Evolutionary conservation across 1,140 invertebrate species (phyloP).

Genomic region (Phocides pigmalion): DNA sequence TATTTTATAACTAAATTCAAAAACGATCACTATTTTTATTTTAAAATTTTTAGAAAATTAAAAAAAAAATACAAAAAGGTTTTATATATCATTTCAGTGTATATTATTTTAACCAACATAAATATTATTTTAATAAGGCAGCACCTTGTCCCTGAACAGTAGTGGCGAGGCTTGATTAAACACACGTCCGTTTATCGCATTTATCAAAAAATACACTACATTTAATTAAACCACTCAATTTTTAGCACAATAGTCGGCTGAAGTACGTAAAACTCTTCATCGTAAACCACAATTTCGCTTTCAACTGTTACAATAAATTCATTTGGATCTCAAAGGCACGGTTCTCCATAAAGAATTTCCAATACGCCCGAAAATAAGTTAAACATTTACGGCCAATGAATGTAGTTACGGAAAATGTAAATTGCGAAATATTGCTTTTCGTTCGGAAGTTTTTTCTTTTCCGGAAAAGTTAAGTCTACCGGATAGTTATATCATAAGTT

Average conservation of each 20-base stretch:
- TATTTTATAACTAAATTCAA: too few relatives aligned
- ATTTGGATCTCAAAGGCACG: conserved; percentile 52
- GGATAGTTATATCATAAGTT: conserved; percentile 2
- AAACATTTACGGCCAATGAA: conserved; percentile 33
- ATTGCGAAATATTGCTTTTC: conserved; percentile 15
- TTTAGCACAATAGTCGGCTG: conserved; percentile 12
- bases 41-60: too few relatives aligned
- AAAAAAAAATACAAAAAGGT: too few relatives aligned
- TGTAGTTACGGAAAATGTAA: conserved; percentile 4
- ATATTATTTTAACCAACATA: too few relatives aligned
- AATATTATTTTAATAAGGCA: too few relatives aligned
- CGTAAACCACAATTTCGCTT: conserved; percentile 43
- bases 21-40: too few relatives aligned
- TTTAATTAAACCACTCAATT: neutral
- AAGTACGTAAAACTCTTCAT: conserved; percentile 38
- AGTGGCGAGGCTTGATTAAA: too few relatives aligned
- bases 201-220: too few relatives aligned
- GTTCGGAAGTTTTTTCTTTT: neutral
- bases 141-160: too few relatives aligned
- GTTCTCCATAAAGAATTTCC: conserved; percentile 50
- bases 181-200: too few relatives aligned
- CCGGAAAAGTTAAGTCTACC: neutral
- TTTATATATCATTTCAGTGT: too few relatives aligned
- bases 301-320: conserved; percentile 53
- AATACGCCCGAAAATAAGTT: conserved; percentile 49